Base-by-base conservation (phyloP, 2,797 vertebrate species). In the Eulemur albifrons region DNA sequence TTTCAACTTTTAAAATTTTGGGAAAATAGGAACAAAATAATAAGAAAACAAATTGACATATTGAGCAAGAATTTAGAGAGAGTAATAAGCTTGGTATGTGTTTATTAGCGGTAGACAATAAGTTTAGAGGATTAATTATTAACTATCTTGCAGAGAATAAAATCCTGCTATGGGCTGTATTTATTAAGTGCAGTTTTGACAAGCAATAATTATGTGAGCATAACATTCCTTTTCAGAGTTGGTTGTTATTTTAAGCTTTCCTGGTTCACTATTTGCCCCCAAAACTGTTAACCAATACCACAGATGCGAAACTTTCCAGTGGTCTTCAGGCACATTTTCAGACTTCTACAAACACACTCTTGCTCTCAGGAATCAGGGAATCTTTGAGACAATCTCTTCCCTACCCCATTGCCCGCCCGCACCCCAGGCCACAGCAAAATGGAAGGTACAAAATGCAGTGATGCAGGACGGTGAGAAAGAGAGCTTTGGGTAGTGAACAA, bases 21-120 rank as follows among this genome's bases (percentile, higher is more conserved):
- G 30, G 27, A 45, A 93, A 59, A 73, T 30, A 45, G 61, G 72
- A 95, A 93, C 75, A 25, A 84, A 93, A 72, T 86, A 92, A 83
- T 12, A 45, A 73, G 54, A 92, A 93, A 85, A 70, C 40, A 91
- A 95, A 73, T 32, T 63, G 87, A 70, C 21, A 54, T 70, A 65
- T 7, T 73, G 70, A 70, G 50, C 15, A 96, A 93, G 70, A 95
- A 65, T 91, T 94, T 95, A 83, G 70, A 45, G 20, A 43, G 21
- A 95, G 43, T 84, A 86, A 85, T 73, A 89, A 30, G 65, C 18
- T 91, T 95, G 69, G 61, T 95, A 80, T 54, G n/a, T 84, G 50
- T 73, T 97, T 88, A 93, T 96, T 95, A 96, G 75, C 8, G 79
- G 38, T 61, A 69, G 88, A 77, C 54, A 96, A 63, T 94, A 95